phyloP scores from a whole-genome alignment of 2,797 vertebrate species.

The Peromyscus eremicus region DNA sequence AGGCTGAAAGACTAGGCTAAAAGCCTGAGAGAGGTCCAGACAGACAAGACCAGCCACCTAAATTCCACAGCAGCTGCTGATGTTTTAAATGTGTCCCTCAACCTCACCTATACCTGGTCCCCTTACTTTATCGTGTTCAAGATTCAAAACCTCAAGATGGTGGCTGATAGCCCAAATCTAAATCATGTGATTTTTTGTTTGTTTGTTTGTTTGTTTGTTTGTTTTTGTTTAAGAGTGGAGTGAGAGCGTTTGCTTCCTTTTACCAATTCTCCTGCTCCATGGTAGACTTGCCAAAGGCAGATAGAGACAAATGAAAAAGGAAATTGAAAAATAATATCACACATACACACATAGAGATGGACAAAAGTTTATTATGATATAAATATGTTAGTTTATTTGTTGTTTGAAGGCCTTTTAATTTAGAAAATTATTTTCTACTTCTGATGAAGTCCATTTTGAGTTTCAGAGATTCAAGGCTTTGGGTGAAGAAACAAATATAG shows the following conservation, averaged over 20 bases:
- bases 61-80: not conserved
- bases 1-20: not conserved
- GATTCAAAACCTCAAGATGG: not conserved
- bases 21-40: not conserved
- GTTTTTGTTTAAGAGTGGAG: not conserved
- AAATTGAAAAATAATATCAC: not conserved
- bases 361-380: not conserved
- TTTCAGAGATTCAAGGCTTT: constrained; percentile 24
- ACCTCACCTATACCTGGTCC: not conserved
- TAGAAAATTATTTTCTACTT: constrained; percentile 29
- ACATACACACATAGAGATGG: not conserved
- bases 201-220: not conserved
- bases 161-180: not conserved
- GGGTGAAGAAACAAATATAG: not conserved
- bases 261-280: not conserved
- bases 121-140: not conserved
- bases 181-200: not conserved
- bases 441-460: constrained; percentile 2
- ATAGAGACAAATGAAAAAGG: not conserved
- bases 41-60: not conserved
- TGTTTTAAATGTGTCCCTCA: no score
- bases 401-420: constrained; percentile 35
- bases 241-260: not conserved
- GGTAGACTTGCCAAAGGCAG: not conserved
- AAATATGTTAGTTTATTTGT: not conserved